phyloP scores from a whole-genome alignment of 2,888 invertebrate species.

The Sinodicranocentrus sp. region DNA sequence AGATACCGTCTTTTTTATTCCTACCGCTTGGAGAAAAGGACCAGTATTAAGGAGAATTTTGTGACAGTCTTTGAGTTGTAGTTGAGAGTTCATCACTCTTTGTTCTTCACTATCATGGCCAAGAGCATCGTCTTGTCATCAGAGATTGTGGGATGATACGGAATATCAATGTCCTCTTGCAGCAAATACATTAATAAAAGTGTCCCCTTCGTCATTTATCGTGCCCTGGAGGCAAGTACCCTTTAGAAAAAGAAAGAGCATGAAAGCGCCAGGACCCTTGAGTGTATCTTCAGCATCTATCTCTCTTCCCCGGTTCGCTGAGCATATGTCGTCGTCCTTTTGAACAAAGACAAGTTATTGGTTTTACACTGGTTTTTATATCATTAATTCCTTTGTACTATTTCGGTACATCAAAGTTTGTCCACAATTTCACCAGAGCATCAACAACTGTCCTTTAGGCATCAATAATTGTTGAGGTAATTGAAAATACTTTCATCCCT shows the following conservation, averaged over 20 bases:
- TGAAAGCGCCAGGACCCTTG: not conserved
- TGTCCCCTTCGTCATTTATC: slow-evolving; percentile 10
- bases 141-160: slow-evolving; percentile 29
- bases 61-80: not conserved
- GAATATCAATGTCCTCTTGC: slow-evolving; percentile 31
- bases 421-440: not conserved
- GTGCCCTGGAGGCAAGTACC: not conserved
- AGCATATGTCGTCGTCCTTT: slow-evolving; percentile 12
- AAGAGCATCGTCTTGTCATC: slow-evolving; percentile 20
- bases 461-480: no score
- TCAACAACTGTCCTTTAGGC: not conserved
- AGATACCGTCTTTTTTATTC: slow-evolving; percentile 14
- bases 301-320: not conserved
- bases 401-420: slow-evolving; percentile 12
- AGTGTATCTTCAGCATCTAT: not conserved
- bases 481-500: not conserved
- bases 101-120: not conserved
- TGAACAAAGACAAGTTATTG: not conserved
- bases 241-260: not conserved
- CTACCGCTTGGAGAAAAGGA: slow-evolving; percentile 1
- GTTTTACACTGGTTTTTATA: not conserved
- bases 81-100: slow-evolving; percentile 19
- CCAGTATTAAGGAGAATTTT: not conserved
- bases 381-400: not conserved
- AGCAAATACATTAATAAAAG: slow-evolving; percentile 27